A percentile compares a stretch with the other conserved stretches of the same genome.
Conservation (phyloP, 2,113 vertebrate genomes). For the Chamaea fasciata region DNA sequence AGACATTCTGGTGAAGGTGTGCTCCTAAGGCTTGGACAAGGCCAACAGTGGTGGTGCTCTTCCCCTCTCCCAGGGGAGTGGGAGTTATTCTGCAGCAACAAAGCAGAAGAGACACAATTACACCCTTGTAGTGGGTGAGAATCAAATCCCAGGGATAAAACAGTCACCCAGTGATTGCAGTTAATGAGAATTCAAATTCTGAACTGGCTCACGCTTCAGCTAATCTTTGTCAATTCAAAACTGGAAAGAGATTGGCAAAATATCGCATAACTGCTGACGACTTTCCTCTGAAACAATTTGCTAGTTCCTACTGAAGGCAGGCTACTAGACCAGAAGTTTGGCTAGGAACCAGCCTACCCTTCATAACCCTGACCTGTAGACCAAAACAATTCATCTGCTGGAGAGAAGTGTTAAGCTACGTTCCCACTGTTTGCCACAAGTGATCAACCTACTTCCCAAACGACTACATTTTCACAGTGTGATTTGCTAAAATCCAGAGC, state of each 20-base stretch:
- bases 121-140: background rate
- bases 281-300: background rate
- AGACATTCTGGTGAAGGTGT: constrained; percentile 89
- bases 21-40: constrained; percentile 92
- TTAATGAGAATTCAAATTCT: background rate
- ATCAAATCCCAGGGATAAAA: background rate
- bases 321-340: background rate
- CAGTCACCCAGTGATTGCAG: background rate
- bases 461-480: background rate
- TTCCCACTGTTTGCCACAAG: background rate
- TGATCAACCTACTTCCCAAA: background rate
- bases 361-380: background rate
- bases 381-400: background rate
- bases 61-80: constrained; percentile 94
- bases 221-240: background rate
- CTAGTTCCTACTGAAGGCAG: background rate
- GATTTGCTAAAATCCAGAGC: background rate
- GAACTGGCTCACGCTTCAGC: background rate
- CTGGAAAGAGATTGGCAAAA: background rate
- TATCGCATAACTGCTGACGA: background rate
- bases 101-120: background rate
- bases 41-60: constrained; percentile 94
- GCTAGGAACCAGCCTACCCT: background rate
- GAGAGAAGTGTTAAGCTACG: background rate
- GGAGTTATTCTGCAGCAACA: constrained; percentile 86